phyloP scores from a whole-genome alignment of 2,888 invertebrate species.

The Amphipyra berbera region DNA sequence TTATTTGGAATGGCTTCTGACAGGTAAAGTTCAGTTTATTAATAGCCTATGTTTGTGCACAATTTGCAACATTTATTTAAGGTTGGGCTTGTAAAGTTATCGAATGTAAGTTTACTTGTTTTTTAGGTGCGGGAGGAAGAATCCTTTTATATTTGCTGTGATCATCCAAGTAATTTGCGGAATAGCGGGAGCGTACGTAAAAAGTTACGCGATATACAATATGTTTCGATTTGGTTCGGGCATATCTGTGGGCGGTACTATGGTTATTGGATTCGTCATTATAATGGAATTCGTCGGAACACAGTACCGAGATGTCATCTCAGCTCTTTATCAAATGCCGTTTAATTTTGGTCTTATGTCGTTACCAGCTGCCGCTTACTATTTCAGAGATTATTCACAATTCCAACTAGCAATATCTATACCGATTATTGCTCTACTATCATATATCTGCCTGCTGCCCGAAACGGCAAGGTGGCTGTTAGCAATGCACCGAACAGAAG shows the following conservation, averaged over 20 bases:
- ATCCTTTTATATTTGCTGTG: slow-evolving; percentile 92
- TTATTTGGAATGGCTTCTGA: slow-evolving; percentile 93
- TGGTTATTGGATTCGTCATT: slow-evolving; percentile 91
- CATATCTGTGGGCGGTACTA: slow-evolving; percentile 94
- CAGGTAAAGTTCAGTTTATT: slow-evolving; percentile 87
- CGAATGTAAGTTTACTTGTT: background rate
- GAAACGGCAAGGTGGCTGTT: slow-evolving; percentile 95
- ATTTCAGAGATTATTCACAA: slow-evolving; percentile 91
- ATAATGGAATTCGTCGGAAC: slow-evolving; percentile 92
- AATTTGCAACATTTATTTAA: too few species aligned
- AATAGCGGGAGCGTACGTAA: slow-evolving; percentile 91
- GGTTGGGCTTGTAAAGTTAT: too few species aligned
- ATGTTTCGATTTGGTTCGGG: slow-evolving; percentile 92
- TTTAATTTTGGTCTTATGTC: slow-evolving; percentile 92
- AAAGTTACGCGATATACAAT: slow-evolving; percentile 91
- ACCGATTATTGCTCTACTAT: slow-evolving; percentile 89
- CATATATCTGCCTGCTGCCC: slow-evolving; percentile 92
- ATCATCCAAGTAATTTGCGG: slow-evolving; percentile 93
- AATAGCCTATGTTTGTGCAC: background rate
- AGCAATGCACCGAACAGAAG: slow-evolving; percentile 91
- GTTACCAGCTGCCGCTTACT: slow-evolving; percentile 91
- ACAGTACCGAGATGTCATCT: slow-evolving; percentile 87
- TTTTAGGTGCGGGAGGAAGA: slow-evolving; percentile 93
- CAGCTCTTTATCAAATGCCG: slow-evolving; percentile 92
- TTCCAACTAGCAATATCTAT: slow-evolving; percentile 92